Evolutionary conservation across 37 sponge, comb jelly and placozoan species (phyloP).

Genomic region (Bolinopsis microptera): DNA sequence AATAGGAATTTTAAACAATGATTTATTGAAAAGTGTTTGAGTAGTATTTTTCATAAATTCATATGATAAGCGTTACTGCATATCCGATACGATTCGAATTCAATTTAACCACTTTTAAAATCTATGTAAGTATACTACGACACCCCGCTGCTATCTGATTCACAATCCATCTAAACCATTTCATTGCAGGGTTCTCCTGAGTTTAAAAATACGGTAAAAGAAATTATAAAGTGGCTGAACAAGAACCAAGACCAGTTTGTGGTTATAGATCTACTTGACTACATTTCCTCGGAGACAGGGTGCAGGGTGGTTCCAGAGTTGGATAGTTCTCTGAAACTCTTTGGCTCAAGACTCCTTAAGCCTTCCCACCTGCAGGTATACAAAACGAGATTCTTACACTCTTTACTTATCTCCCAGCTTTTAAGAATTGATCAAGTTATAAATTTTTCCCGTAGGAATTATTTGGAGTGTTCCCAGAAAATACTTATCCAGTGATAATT

Average conservation of each 20-base stretch:
- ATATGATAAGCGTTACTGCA: too few relatives aligned
- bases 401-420: not conserved
- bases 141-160: too few relatives aligned
- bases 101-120: too few relatives aligned
- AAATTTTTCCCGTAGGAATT: too few relatives aligned
- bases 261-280: slow-evolving; percentile 44
- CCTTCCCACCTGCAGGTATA: slow-evolving; percentile 1
- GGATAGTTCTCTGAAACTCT: not conserved
- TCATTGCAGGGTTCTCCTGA: slow-evolving; percentile 28
- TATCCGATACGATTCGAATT: too few relatives aligned
- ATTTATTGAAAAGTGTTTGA: not conserved
- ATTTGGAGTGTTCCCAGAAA: too few relatives aligned
- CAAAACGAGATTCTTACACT: not conserved
- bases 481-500: too few relatives aligned
- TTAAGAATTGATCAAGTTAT: not conserved
- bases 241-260: slow-evolving; percentile 54
- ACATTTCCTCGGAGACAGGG: slow-evolving; percentile 36
- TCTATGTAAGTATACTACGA: too few relatives aligned
- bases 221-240: slow-evolving; percentile 41
- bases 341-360: slow-evolving; percentile 25
- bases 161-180: not conserved
- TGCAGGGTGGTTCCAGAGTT: not conserved
- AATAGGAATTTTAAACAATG: too few relatives aligned
- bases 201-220: not conserved
- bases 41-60: not conserved